Percentiles rank a stretch among this genome's conserved stretches.
These are phyloP conservation scores for Castor canadensis DNA, from an alignment of 2,113 vertebrate genomes.

Conservation along the genomic window DNA sequence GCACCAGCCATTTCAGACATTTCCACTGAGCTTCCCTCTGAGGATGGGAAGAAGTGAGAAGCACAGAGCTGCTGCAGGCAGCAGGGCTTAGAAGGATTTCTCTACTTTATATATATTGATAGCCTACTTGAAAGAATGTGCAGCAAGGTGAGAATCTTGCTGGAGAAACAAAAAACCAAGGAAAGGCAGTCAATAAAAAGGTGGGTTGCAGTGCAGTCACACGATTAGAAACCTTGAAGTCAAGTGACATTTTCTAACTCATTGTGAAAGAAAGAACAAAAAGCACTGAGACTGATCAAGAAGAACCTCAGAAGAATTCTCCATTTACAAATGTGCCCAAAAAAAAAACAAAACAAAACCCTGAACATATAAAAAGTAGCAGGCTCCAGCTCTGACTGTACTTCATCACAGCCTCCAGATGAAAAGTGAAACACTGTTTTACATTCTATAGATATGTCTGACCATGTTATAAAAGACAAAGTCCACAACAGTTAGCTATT, in stretches of 20 bases:
- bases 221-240: constrained; percentile 64
- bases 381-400: not conserved
- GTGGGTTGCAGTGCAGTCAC: constrained; percentile 64
- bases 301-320: constrained; percentile 58
- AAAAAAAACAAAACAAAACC: not conserved
- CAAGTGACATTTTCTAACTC: constrained; percentile 74
- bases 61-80: constrained; percentile 72
- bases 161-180: constrained; percentile 79
- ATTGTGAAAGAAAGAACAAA: constrained; percentile 60
- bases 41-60: constrained; percentile 72
- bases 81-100: constrained; percentile 69
- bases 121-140: constrained; percentile 79
- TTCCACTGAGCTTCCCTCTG: constrained; percentile 75
- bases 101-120: constrained; percentile 74
- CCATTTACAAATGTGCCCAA: constrained; percentile 46
- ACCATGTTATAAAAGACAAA: not conserved
- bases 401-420: not conserved
- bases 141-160: constrained; percentile 78
- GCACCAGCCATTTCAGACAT: constrained; percentile 73
- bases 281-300: constrained; percentile 19
- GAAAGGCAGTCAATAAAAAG: constrained; percentile 80
- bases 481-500: not conserved
- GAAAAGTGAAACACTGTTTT: not conserved
- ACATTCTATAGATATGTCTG: not conserved
- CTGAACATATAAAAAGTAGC: not conserved